Percentiles rank a stretch among this genome's conserved stretches.
Conservation (phyloP, 2,888 invertebrate genomes). For the Sisyra terminalis region DNA sequence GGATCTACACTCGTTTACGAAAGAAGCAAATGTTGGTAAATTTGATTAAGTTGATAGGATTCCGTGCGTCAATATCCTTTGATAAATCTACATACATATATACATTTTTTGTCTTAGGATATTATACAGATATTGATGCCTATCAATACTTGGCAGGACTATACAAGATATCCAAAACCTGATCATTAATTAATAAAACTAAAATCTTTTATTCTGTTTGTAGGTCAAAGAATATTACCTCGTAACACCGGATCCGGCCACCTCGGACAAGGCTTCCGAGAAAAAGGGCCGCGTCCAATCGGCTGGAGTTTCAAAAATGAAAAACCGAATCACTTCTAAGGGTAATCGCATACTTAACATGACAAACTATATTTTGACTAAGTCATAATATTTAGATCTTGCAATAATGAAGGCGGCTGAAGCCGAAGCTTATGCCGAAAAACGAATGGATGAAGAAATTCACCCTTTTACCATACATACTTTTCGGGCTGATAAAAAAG, state of each 20-base stretch:
- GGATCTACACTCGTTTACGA: conserved; percentile 11
- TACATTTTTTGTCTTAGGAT: no score
- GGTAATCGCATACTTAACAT: not conserved
- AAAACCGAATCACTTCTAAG: not conserved
- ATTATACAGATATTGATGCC: no score
- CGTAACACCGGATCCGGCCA: no score
- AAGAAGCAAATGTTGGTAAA: conserved; percentile 11
- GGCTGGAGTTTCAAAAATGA: not conserved
- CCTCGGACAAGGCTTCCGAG: no score
- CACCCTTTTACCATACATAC: conserved; percentile 23
- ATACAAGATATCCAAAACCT: no score
- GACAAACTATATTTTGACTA: no score
- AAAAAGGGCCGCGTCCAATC: not conserved
- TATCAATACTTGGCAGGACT: no score
- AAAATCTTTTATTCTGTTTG: no score
- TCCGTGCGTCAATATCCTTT: no score
- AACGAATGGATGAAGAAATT: conserved; percentile 7
- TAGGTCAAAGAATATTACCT: no score
- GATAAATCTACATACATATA: conserved; percentile 12
- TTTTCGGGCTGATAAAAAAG: conserved; percentile 15
- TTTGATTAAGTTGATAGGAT: not conserved
- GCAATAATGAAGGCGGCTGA: not conserved
- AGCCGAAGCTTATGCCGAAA: not conserved
- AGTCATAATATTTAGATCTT: not conserved
- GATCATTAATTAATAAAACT: no score